Base-by-base conservation (phyloP, 2,888 invertebrate genomes). In the Hofmannophila pseudospretella region DNA sequence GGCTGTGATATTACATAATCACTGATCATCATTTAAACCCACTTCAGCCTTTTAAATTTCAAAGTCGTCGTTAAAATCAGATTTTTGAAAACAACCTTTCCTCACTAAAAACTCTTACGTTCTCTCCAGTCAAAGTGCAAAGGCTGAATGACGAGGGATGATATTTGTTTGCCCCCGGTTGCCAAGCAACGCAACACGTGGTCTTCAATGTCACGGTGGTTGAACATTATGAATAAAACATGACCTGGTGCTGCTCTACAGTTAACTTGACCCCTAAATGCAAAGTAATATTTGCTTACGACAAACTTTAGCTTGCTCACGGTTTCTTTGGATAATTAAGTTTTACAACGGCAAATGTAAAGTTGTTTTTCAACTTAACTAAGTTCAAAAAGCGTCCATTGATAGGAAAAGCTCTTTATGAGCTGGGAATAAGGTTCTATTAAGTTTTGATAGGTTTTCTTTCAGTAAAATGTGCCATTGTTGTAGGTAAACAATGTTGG, bases 141-240 rank as follows among this genome's bases (percentile, higher is more conserved):
- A 51, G 47, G 40, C 49, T 63, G 69, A 81, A 76, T 80, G 73
- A 64, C 32, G 7, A 16, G 26, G 39, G 44, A 47, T 46, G 36
- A 52, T 69, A 65, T 76, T 73, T 79, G 79, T 75, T 68, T 68
- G 69, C 42, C 30, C 36, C 25, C 19, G 16, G 73, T 78, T 56
- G 66, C 76, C 44, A 58, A 53, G 80, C 67, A 68, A 78, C 77
- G 22, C 10, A 48, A 36, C 81, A 81, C 73, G 74, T 79, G 76
- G 65, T 43, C 7, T 40, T 43, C 76, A 80, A 77, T 74, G 79
- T 75, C 80, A 79, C 51, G 64, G 60, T 58, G 47, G 11, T 14
- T 32, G 27, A 39, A 45, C 39, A 10, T 51, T 50, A 67, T 72
- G 68, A 70, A 71, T 69, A 68, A 69, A 43, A 55, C 63, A 67